phyloP scores from a whole-genome alignment of 1,140 invertebrate species.

The Heterodera schachtii region DNA sequence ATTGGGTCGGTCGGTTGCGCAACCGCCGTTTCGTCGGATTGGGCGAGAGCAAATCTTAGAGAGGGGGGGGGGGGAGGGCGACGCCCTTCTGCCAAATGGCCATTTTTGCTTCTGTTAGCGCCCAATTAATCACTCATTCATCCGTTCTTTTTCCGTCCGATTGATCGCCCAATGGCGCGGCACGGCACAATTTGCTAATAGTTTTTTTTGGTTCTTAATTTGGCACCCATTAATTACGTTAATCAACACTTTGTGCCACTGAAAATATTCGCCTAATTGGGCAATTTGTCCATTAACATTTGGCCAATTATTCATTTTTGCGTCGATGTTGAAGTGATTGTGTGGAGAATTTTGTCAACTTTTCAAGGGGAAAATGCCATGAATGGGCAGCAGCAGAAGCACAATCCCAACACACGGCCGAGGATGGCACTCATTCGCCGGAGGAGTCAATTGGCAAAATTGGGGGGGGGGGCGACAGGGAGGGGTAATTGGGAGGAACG shows the following conservation, averaged over 20 bases:
- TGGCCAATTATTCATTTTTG: too few species aligned
- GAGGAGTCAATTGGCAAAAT: background rate
- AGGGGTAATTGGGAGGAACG: background rate
- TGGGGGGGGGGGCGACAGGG: too few species aligned
- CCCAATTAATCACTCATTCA: constrained; percentile 14
- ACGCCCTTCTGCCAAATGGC: constrained; percentile 9
- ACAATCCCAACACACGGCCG: too few species aligned
- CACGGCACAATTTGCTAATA: background rate
- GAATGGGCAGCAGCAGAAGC: background rate
- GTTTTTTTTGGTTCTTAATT: too few species aligned
- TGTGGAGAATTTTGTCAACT: too few species aligned
- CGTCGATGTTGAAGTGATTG: too few species aligned
- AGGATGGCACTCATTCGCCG: background rate
- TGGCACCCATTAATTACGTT: too few species aligned
- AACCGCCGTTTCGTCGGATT: background rate
- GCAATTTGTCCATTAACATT: too few species aligned
- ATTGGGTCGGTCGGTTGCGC: constrained; percentile 2
- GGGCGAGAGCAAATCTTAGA: background rate
- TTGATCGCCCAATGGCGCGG: too few species aligned
- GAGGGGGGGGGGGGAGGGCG: background rate
- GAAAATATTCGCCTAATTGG: too few species aligned
- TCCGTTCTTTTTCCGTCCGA: background rate
- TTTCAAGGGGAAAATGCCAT: background rate
- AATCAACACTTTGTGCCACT: too few species aligned
- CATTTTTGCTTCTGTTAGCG: constrained; percentile 1